Evolutionary conservation across 1,140 invertebrate species (phyloP).

Genomic region (Harpegnathos saltator): DNA sequence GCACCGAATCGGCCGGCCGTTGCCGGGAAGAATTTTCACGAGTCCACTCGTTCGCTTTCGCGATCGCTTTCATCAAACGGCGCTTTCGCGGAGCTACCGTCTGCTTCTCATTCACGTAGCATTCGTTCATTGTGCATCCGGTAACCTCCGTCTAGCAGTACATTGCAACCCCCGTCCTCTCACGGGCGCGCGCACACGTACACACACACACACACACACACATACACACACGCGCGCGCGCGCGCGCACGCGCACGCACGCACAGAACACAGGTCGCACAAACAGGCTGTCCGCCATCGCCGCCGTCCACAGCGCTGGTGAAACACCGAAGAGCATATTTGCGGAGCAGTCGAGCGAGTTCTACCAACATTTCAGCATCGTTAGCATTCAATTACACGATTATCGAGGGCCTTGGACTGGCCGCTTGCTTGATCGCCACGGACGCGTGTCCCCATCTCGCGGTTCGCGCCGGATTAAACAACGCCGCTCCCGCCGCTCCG

Average conservation of each 20-base stretch:
- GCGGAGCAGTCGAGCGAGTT: slow-evolving; percentile 74
- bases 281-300: slow-evolving; percentile 54
- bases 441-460: background rate
- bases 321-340: slow-evolving; percentile 76
- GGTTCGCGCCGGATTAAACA: background rate
- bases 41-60: slow-evolving; percentile 5
- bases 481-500: background rate
- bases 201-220: slow-evolving; percentile 48
- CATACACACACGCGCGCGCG: too few relatives aligned
- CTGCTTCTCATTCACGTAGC: too few relatives aligned
- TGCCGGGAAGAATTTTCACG: slow-evolving; percentile 37
- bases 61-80: too few relatives aligned
- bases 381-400: slow-evolving; percentile 80
- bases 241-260: background rate
- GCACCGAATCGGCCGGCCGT: slow-evolving; percentile 29
- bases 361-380: slow-evolving; percentile 76
- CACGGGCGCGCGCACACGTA: too few relatives aligned
- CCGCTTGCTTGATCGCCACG: slow-evolving; percentile 52
- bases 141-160: slow-evolving; percentile 64
- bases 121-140: slow-evolving; percentile 65
- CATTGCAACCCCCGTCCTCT: background rate
- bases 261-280: slow-evolving; percentile 66
- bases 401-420: slow-evolving; percentile 70
- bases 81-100: too few relatives aligned
- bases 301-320: slow-evolving; percentile 17